These are phyloP conservation scores for Agonum fuliginosum DNA, from an alignment of 2,888 invertebrate species.

Conservation along the genomic window DNA sequence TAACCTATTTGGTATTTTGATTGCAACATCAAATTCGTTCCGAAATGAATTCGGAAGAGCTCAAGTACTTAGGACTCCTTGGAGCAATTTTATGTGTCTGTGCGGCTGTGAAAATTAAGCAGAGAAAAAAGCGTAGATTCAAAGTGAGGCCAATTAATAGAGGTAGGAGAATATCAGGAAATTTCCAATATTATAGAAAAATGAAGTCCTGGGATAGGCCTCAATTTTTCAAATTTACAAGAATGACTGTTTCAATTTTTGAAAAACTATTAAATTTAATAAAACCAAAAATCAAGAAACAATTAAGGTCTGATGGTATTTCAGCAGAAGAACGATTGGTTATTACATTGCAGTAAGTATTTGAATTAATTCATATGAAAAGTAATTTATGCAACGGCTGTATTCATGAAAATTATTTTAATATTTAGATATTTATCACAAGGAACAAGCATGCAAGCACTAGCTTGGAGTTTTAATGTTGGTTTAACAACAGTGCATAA, in stretches of 20 bases:
- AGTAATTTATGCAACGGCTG: neutral
- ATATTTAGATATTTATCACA: constrained; percentile 46
- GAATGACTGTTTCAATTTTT: constrained; percentile 1
- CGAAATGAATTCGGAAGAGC: no score
- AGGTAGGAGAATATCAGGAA: neutral
- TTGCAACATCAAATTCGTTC: no score
- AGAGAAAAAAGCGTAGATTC: neutral
- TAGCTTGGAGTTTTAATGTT: constrained; percentile 56
- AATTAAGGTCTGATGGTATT: neutral
- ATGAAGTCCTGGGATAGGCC: neutral
- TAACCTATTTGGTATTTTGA: no score
- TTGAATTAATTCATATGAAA: no score
- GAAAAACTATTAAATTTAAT: neutral
- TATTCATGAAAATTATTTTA: neutral
- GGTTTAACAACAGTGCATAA: constrained; percentile 62
- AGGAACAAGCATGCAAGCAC: constrained; percentile 50
- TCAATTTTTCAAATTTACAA: constrained; percentile 24
- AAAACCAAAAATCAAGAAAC: constrained; percentile 1
- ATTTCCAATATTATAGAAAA: neutral
- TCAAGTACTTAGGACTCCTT: no score
- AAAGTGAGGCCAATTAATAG: neutral
- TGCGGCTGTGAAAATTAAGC: neutral
- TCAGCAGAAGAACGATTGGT: constrained; percentile 10
- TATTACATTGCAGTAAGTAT: constrained; percentile 14
- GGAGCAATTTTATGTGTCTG: neutral